Conservation (phyloP, 2,888 invertebrate genomes). For the Agonopterix heracliana region DNA sequence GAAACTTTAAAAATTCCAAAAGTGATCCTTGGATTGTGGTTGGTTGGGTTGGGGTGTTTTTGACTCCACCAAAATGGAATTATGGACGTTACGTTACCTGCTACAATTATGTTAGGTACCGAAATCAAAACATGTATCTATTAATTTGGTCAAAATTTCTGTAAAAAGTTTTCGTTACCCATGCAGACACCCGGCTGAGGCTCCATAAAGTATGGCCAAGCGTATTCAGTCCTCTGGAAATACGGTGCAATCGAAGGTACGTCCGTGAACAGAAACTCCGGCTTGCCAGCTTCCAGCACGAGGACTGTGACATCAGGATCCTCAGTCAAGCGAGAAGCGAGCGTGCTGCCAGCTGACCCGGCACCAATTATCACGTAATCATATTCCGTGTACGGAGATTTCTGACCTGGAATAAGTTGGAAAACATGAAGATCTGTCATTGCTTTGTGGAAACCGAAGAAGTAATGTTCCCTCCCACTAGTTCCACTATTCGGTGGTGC, state of each 20-base stretch:
- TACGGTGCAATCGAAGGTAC: conserved; percentile 72
- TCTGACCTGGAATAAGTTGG: conserved; percentile 38
- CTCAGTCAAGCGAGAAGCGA: conserved; percentile 70
- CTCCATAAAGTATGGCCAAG: conserved; percentile 79
- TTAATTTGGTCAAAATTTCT: too few species aligned
- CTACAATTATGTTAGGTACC: too few species aligned
- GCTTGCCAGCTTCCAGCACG: conserved; percentile 75
- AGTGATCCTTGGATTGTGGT: too few species aligned
- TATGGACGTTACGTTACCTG: too few species aligned
- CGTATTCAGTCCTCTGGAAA: conserved; percentile 75
- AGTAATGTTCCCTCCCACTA: too few species aligned
- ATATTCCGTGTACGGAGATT: conserved; percentile 57
- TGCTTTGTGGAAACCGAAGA: too few species aligned
- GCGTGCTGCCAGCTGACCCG: conserved; percentile 74
- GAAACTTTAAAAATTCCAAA: too few species aligned
- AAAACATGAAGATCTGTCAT: too few species aligned
- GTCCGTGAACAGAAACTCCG: conserved; percentile 63
- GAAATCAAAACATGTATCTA: too few species aligned
- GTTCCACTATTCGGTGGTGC: too few species aligned
- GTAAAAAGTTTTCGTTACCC: conserved; percentile 26
- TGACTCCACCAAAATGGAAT: too few species aligned
- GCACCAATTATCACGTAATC: conserved; percentile 76
- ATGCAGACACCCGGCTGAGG: conserved; percentile 73
- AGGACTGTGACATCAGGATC: conserved; percentile 72
- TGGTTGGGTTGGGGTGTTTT: too few species aligned